phyloP scores from a whole-genome alignment of 2,888 invertebrate species.

The Amaurobius ferox region DNA sequence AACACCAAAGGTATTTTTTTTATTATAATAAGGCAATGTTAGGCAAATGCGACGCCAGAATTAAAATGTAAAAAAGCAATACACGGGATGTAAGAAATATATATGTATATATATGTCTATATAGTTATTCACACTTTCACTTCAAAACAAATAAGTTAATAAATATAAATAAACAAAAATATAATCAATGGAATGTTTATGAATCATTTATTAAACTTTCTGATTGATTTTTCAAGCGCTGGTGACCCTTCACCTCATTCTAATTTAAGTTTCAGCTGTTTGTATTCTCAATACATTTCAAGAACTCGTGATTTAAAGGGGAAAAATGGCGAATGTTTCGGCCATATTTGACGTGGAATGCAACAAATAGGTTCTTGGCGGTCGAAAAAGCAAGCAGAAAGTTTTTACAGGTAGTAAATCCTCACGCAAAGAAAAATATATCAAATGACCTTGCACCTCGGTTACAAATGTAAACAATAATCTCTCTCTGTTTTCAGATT shows the following conservation, averaged over 20 bases:
- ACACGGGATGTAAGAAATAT: slow-evolving; percentile 66
- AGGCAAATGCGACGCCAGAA: slow-evolving; percentile 41
- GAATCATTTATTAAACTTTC: slow-evolving; percentile 6
- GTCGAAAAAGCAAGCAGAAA: slow-evolving; percentile 2
- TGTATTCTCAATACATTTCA: no score
- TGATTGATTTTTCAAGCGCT: neutral
- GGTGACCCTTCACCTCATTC: neutral
- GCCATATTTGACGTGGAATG: no score
- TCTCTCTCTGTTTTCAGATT: slow-evolving; percentile 22
- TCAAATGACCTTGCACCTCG: slow-evolving; percentile 31
- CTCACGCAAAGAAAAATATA: slow-evolving; percentile 22
- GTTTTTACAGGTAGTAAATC: neutral
- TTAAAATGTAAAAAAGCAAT: slow-evolving; percentile 66
- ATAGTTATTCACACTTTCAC: slow-evolving; percentile 34
- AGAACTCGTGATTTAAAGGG: no score
- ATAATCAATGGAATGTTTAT: slow-evolving; percentile 35
- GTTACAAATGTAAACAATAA: slow-evolving; percentile 34
- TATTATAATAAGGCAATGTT: slow-evolving; percentile 62
- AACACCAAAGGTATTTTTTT: slow-evolving; percentile 59
- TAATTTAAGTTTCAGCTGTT: neutral
- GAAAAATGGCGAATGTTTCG: no score
- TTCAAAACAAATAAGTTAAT: slow-evolving; percentile 46
- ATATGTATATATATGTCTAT: slow-evolving; percentile 63
- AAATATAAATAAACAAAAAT: slow-evolving; percentile 43
- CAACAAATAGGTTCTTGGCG: no score